Evolutionary conservation across 92 coral and sea anemone genomes (phyloP).

Genomic region (Porites rus): DNA sequence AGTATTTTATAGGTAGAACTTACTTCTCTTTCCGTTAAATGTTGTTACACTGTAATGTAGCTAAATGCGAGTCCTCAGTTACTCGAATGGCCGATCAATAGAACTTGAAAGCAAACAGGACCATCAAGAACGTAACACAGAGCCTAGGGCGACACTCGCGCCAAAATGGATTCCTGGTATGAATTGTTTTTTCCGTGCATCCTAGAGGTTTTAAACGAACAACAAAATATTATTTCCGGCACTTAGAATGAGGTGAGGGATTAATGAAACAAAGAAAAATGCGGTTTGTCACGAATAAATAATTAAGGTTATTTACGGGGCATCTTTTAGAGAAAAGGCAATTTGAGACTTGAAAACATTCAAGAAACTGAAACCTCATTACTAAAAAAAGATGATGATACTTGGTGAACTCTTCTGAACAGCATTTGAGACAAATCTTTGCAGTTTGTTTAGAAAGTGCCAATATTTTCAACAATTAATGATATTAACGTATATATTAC

Average conservation of each 20-base stretch:
- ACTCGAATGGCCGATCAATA: neutral
- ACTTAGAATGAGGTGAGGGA: conserved; percentile 14
- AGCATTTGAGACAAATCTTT: neutral
- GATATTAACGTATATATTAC: neutral
- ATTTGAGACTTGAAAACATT: too few relatives aligned
- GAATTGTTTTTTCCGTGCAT: conserved; percentile 11
- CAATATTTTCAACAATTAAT: conserved; percentile 6
- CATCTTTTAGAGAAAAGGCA: neutral
- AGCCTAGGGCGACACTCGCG: neutral
- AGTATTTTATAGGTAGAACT: neutral
- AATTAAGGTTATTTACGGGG: neutral
- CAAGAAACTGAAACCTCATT: neutral
- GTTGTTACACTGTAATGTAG: neutral
- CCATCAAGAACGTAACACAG: neutral
- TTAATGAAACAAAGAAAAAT: conserved; percentile 12
- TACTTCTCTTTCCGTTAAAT: neutral
- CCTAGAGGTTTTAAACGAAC: conserved; percentile 5
- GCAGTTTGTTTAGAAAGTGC: neutral
- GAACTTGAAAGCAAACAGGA: neutral
- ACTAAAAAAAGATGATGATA: neutral
- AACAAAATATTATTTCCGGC: conserved; percentile 26
- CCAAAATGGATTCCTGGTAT: neutral
- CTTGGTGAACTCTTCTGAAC: neutral
- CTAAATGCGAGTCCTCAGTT: neutral
- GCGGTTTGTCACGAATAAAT: conserved; percentile 21